These are phyloP conservation scores for Baryphthengus martii DNA, from an alignment of 2,113 vertebrate species.

Conservation along the genomic window DNA sequence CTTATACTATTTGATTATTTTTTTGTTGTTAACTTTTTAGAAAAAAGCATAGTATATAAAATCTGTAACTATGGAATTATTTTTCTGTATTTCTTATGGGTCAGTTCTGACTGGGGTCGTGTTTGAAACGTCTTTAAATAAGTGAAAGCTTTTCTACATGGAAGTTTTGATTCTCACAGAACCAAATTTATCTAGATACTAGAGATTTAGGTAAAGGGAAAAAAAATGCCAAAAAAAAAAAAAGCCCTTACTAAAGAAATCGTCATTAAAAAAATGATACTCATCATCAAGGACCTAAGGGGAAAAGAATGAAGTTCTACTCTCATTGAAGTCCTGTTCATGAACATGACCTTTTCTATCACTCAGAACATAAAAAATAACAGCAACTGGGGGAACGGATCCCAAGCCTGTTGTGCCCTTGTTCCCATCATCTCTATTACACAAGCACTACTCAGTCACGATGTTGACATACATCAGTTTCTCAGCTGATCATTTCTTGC, in stretches of 20 bases:
- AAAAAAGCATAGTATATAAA: not conserved
- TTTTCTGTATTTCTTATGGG: not conserved
- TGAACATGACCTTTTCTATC: not conserved
- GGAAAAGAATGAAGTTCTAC: not conserved
- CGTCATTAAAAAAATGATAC: accelerated
- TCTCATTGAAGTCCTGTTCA: not conserved
- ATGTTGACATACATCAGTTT: not conserved
- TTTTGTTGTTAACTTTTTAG: not conserved
- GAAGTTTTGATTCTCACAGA: not conserved
- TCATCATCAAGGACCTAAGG: not conserved
- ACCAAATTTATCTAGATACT: not conserved
- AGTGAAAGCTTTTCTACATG: not conserved
- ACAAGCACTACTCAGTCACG: not conserved
- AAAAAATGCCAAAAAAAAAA: accelerated
- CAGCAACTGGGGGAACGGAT: not conserved
- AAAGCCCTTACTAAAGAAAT: not conserved
- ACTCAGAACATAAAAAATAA: not conserved
- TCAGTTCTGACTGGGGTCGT: not conserved
- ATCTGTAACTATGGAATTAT: not conserved
- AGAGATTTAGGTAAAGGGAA: not conserved
- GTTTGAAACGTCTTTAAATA: not conserved
- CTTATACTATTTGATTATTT: not conserved
- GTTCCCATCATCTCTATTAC: too few relatives aligned
- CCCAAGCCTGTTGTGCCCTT: not conserved
- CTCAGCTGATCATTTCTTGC: not conserved